Evolutionary conservation across 2,888 invertebrate genomes (phyloP), one percentile per base, ranked within the genome.

Genomic region (Conchocele bisecta): DNA sequence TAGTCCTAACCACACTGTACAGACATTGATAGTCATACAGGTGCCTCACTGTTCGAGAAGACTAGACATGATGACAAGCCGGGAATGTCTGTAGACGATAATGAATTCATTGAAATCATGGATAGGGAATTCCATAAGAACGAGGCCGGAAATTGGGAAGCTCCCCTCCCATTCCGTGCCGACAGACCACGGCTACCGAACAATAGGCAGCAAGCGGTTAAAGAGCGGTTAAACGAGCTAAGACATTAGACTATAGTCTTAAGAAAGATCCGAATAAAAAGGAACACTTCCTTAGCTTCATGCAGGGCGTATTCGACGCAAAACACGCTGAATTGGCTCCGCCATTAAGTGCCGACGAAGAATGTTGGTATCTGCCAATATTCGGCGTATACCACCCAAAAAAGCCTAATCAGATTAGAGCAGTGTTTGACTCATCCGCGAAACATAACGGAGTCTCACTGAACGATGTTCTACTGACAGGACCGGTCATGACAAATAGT

Each of bases 381-480:
- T 68, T 74, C 35, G 81, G 74, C 7, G 76, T 79, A 1, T 77
- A 76, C 42, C 82, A 82, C 44, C 82, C 73, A 3, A 48, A 65
- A 37, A 80, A 78, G 51, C 75, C 66, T 24, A 39, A 50, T 17
- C 42, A 77, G 37, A 67, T 77, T 2, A 22, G 79, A 24, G 53
- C 46, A 11, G 79, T 77, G 2, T 73, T 80, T 51, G 80, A 75
- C 26, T 70, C 66, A 1, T 69, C 78, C 35, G 75, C 75, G 6
- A 64, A 59, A 39, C 66, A n/a, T 39, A 29, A 64, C n/a, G 68
- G 67, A 33, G 35, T 73, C 9, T 75, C 59, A 17, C 57, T 81
- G 6, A 78, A 78, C 28, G n/a, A 33, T 15, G 61, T 70, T 22
- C 44, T 71, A 24, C 17, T 54, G 11, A 13, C 17, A 13, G 67